Evolutionary conservation across 2,888 invertebrate genomes (phyloP), one percentile per base, ranked within the genome.

Genomic region (Ophioninae sp.): DNA sequence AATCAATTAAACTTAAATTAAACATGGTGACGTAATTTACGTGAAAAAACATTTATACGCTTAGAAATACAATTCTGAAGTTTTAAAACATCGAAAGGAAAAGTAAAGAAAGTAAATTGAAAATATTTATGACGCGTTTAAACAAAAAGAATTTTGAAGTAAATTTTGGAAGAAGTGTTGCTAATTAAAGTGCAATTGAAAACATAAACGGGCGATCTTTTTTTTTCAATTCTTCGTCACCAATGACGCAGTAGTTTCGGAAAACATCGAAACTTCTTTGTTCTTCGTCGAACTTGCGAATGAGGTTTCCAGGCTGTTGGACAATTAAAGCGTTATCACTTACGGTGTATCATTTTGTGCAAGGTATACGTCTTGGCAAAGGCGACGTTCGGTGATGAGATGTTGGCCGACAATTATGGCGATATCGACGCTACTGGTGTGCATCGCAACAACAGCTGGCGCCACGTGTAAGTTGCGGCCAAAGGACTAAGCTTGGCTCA

Each of bases 341-440:
- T 0, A 17, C n/a, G 17, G 2, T 23, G 30, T 61, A 6, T 44
- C n/a, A 6, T 44, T 30, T n/a, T 44, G 30, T 30, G 30, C n/a
- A 7, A 75, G 75, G 56, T 75, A 75, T 22, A 75, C 75, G 39
- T 75, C 75, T 6, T 75, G 75, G 75, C 75, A 75, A 22, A 75
- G 65, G 37, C 75, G 75, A 58, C 75, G 75, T 58, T 20, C 37
- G 22, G 75, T 56, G 20, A 75, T 75, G 75, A 65, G 41, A 39
- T 75, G 75, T 51, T 75, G 65, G 64, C 75, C 75, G 22, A 75
- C 75, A 58, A 65, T 75, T 37, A 56, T 75, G 39, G 65, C 75
- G 65, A 64, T 75, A 67, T 75, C 75, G n/a, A 75, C 65, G 22
- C 20, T 75, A 3, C 65, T 75, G 0, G 65, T 75, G 20, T 64